These are phyloP conservation scores for Saccostrea echinata DNA, from an alignment of 1,140 invertebrate genomes.

Conservation along the genomic window DNA sequence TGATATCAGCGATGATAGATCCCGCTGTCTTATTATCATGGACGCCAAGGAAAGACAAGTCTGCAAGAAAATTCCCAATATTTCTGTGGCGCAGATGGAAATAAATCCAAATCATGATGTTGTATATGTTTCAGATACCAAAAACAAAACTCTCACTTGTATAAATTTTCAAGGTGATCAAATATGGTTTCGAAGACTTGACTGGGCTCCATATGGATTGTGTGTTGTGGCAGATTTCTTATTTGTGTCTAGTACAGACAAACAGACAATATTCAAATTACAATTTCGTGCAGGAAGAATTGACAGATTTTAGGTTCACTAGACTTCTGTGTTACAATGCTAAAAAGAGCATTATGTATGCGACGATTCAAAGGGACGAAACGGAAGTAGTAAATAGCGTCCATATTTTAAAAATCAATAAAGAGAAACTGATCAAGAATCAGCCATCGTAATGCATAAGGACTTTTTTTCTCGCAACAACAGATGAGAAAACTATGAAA, in stretches of 20 bases:
- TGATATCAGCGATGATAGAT: background rate
- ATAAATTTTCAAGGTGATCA: background rate
- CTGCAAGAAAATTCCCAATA: background rate
- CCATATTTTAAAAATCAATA: background rate
- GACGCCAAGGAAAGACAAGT: background rate
- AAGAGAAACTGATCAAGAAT: background rate
- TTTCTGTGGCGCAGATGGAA: background rate
- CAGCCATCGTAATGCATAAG: no score
- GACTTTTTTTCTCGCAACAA: no score
- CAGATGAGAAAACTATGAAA: no score
- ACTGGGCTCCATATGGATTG: background rate
- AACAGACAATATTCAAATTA: background rate
- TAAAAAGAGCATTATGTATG: background rate
- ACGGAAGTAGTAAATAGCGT: background rate
- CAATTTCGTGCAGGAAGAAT: background rate
- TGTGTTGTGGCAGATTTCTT: background rate
- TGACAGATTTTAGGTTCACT: background rate
- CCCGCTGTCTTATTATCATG: background rate
- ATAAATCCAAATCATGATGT: background rate
- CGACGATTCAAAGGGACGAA: background rate
- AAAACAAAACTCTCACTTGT: background rate
- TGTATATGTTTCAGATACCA: background rate
- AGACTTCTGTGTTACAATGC: background rate
- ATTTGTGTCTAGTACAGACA: background rate
- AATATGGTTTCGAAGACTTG: background rate